Base-by-base conservation (phyloP, 2,113 vertebrate genomes). In the Alligator sinensis region DNA sequence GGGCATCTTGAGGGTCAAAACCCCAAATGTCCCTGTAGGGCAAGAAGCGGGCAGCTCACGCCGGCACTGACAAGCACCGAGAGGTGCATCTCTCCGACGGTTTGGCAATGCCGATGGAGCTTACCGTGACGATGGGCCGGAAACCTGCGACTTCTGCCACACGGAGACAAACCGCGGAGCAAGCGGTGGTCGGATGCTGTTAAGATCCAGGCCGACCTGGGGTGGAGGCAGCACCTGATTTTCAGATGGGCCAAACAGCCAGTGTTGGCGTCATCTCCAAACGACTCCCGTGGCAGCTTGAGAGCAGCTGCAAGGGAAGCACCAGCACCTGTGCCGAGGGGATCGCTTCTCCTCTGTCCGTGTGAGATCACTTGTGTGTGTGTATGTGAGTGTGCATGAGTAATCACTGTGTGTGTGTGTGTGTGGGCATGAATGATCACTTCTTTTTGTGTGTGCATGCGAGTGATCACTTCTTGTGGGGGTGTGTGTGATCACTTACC, bases 241-340 rank as follows among this genome's bases (percentile, higher is more conserved):
- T 86, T 92, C 22, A 77, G 60, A 77, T 7, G 25, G 5, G 13
- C 55, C 83, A 77, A 77, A 47, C 47, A 47, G 47, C 7, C 64
- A 74, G 80, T 55, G 75, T 27, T 80, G 87, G 72, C 62, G 38
- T 83, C 79, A 86, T 91, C 75, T 86, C 91, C 88, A 89, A 63
- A 91, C 70, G 70, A 63, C 84, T 88, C 81, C 76, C 0, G 0
- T 77, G 78, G 89, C 81, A 62, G 93, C 94, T 89, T 1, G 21
- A 25, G 74, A 76, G 24, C 25, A 19, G 87, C 1, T 81, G 82
- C 70, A 95, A 92, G 58, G 80, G 92, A 91, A 94, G 22, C 85
- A 62, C 80, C 0, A 15, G 5, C 68, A 62, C 76, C 94, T 47
- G 47, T 47, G 47, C 47, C 8, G 47, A 47, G 47, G 47, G 2